phyloP scores from a whole-genome alignment of 2,797 vertebrate species.

The Coilia nasus region DNA sequence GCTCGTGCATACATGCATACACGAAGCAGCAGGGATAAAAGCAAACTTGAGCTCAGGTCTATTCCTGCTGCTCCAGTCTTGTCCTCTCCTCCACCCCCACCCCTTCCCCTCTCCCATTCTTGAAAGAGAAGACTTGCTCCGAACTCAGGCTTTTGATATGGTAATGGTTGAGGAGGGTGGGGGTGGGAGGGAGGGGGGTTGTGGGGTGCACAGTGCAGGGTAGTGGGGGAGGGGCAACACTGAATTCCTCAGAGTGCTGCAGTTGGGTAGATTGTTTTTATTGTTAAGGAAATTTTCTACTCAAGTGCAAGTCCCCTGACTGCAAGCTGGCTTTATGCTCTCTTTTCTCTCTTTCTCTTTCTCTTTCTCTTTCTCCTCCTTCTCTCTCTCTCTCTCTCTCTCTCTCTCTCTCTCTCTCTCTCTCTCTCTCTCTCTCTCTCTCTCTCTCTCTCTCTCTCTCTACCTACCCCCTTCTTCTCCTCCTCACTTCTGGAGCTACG shows the following conservation, averaged over 20 bases:
- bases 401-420: not conserved
- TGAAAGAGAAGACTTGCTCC: conserved; percentile 85
- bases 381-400: not conserved
- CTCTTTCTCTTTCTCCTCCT: not conserved
- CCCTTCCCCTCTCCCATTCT: conserved; percentile 71
- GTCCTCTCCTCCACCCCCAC: conserved; percentile 70
- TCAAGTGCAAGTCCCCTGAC: conserved; percentile 67
- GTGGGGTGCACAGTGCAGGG: conserved; percentile 35
- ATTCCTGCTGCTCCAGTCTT: conserved; percentile 76
- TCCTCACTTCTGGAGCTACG: not conserved
- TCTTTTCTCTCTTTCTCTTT: not conserved
- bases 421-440: not conserved
- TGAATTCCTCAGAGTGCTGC: conserved; percentile 82
- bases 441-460: not conserved
- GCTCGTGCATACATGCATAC: conserved; percentile 34
- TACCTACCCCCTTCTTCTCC: not conserved
- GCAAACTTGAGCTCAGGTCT: conserved; percentile 75
- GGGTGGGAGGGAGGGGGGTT: conserved; percentile 48
- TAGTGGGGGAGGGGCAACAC: conserved; percentile 76
- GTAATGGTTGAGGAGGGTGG: conserved; percentile 76
- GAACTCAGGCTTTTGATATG: conserved; percentile 85
- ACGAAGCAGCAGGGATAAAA: conserved; percentile 73
- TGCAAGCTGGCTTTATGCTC: conserved; percentile 9
- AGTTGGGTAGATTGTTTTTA: conserved; percentile 84
- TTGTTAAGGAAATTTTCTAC: conserved; percentile 84